These are phyloP conservation scores for Eilema depressum DNA, from an alignment of 2,888 invertebrate genomes.

Conservation along the genomic window DNA sequence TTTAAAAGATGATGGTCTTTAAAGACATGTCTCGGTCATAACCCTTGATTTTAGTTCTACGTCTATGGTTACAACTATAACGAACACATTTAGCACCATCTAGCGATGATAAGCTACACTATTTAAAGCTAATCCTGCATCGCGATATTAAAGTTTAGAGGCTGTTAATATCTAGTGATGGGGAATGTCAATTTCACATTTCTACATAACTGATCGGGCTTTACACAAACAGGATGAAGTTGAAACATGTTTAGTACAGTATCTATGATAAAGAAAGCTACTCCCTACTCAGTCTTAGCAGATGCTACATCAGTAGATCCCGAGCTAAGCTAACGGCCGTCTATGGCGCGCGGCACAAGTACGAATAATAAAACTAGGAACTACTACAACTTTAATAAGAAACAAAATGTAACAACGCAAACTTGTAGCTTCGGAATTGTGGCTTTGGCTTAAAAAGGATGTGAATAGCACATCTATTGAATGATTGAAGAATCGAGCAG, in stretches of 20 bases:
- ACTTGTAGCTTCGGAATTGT: too few species aligned
- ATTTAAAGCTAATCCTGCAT: not conserved
- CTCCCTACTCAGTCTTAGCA: constrained; percentile 68
- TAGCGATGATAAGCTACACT: not conserved
- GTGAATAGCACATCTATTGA: too few species aligned
- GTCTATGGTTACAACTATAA: not conserved
- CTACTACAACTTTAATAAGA: too few species aligned
- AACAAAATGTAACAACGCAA: too few species aligned
- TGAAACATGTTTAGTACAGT: constrained; percentile 25
- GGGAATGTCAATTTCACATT: not conserved
- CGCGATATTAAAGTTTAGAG: not conserved
- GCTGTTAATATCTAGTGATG: not conserved
- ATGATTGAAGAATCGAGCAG: too few species aligned
- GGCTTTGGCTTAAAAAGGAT: too few species aligned
- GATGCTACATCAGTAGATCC: constrained; percentile 35
- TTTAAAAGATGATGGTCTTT: not conserved
- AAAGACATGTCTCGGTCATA: not conserved
- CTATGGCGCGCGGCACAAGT: constrained; percentile 3
- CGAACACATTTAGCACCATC: constrained; percentile 4
- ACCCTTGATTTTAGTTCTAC: not conserved
- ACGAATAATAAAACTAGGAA: not conserved
- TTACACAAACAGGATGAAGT: constrained; percentile 11
- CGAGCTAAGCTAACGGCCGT: constrained; percentile 31
- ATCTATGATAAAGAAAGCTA: constrained; percentile 38
- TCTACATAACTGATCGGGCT: constrained; percentile 21